Conservation (phyloP, 2,113 vertebrate genomes). For the Percopsis transmontana region DNA sequence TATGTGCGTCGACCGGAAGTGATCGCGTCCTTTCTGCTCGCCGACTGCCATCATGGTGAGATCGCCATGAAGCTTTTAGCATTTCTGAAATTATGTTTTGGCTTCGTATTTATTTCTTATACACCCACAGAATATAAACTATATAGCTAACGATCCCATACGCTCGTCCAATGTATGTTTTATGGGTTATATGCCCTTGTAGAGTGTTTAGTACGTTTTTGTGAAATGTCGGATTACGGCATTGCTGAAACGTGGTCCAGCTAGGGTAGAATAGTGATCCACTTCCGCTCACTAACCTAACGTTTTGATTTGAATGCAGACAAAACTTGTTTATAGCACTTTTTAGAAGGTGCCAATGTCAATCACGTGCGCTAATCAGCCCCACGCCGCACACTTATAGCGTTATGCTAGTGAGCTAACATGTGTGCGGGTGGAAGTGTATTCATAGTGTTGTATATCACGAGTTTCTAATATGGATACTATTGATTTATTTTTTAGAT, state of each 20-base stretch:
- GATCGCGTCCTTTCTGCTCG: constrained; percentile 74
- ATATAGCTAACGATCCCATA: neutral
- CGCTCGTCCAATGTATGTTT: fast-evolving
- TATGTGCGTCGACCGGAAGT: constrained; percentile 61
- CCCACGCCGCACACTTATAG: neutral
- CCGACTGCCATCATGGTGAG: constrained; percentile 80
- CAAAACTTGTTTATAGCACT: neutral
- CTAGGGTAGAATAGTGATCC: constrained; percentile 5
- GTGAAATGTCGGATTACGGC: constrained; percentile 21
- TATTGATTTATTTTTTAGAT: neutral
- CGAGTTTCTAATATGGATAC: neutral
- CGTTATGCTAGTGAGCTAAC: neutral
- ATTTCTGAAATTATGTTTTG: constrained; percentile 11
- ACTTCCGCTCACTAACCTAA: neutral
- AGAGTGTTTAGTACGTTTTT: neutral
- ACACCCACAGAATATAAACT: fast-evolving
- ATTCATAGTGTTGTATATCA: neutral
- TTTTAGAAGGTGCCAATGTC: neutral
- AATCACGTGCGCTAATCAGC: neutral
- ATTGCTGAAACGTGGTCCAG: constrained; percentile 58
- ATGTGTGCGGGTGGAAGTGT: neutral
- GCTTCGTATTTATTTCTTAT: fast-evolving
- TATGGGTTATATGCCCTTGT: neutral
- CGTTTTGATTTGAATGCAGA: too few species aligned
- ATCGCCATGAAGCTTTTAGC: constrained; percentile 26